Base-by-base conservation (phyloP, 2,113 vertebrate species). In the Scomber scombrus region DNA sequence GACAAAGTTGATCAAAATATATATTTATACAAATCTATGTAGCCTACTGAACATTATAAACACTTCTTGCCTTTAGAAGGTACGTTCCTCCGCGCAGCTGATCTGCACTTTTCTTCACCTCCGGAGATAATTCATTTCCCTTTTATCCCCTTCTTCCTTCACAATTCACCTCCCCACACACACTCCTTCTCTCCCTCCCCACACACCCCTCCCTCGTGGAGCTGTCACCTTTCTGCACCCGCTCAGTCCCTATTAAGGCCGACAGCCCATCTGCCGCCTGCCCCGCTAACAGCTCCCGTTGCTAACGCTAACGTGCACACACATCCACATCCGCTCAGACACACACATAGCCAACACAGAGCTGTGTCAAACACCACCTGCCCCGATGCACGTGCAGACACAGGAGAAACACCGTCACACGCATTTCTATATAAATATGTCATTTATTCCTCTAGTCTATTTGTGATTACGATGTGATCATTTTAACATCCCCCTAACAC, bases 261-360 rank as follows among this genome's bases (percentile, higher is more conserved):
- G 94, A 95, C 94, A 93, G 92, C 94, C 94, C 94, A 95, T 95
- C 95, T 95, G 95, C 94, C 88, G 87, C 90, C 86, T 93, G 93
- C 92, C 92, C 91, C 78, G 88, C 92, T 93, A 91, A 94, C 90
- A 91, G 90, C 93, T 91, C 92, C 91, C 89, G 89, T 93, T 86
- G 91, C 92, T 93, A 90, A 88, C 89, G 71, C 91, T 87, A 90
- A 93, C 81, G 46, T 78, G 56, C 83, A 72, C 87, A 81, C 89
- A 90, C 88, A 85, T 78, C 78, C 83, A 88, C 85, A 88, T 80
- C 71, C 84, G 76, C 85, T 61, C 78, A 81, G 71, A 80, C 87
- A 87, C 88, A 82, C 89, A 85, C 75, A 63, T 52, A 73, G 31
- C 56, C 54, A 46, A 72, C 71, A 71, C 80, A 80, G 68, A 67